These are phyloP conservation scores for Ips nitidus DNA, from an alignment of 1,140 invertebrate species.

Conservation along the genomic window DNA sequence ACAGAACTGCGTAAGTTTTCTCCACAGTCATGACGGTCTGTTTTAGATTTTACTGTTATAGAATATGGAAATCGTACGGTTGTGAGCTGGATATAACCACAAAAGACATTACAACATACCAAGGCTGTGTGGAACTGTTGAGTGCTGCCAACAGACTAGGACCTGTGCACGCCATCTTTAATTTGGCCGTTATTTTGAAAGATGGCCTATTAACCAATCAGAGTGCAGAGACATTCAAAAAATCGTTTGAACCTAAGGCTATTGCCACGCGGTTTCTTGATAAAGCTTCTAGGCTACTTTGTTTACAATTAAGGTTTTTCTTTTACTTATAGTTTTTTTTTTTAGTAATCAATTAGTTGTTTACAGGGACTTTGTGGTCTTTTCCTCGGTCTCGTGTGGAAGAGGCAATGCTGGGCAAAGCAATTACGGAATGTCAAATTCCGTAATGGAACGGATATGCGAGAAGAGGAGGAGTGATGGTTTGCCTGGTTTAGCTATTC, in stretches of 20 bases:
- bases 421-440: slow-evolving; percentile 82
- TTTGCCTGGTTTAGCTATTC: slow-evolving; percentile 66
- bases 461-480: slow-evolving; percentile 61
- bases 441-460: slow-evolving; percentile 72
- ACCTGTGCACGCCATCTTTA: slow-evolving; percentile 76
- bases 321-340: too few relatives aligned
- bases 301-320: slow-evolving; percentile 52
- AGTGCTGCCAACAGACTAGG: slow-evolving; percentile 60
- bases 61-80: slow-evolving; percentile 60
- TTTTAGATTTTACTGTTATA: slow-evolving; percentile 13
- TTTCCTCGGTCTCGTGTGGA: slow-evolving; percentile 87
- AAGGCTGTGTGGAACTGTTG: slow-evolving; percentile 60
- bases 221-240: slow-evolving; percentile 54
- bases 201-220: slow-evolving; percentile 59
- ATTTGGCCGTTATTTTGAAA: slow-evolving; percentile 68
- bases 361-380: slow-evolving; percentile 65
- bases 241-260: slow-evolving; percentile 57
- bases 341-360: not conserved
- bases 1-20: slow-evolving; percentile 57
- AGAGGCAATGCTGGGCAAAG: slow-evolving; percentile 86
- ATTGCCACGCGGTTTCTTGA: slow-evolving; percentile 55
- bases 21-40: not conserved
- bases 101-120: slow-evolving; percentile 53
- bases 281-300: slow-evolving; percentile 55
- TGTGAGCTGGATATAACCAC: slow-evolving; percentile 56